These are phyloP conservation scores for Pantelozetes paolii DNA, from an alignment of 2,888 invertebrate species.

Conservation along the genomic window DNA sequence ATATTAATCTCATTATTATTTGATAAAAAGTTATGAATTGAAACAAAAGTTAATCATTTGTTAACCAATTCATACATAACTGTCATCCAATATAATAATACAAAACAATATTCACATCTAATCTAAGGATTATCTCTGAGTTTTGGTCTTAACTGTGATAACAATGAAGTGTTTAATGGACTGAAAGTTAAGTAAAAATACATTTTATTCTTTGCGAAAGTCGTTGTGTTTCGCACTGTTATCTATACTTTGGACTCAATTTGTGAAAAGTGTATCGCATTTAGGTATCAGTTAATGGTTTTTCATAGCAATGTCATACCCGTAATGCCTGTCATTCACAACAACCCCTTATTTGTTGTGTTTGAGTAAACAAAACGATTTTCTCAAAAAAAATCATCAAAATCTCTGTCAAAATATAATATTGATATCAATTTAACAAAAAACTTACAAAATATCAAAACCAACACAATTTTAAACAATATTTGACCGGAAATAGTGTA, in stretches of 20 bases:
- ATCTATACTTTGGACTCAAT: neutral
- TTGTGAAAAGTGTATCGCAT: neutral
- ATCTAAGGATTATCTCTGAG: constrained; percentile 1
- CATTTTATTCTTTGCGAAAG: neutral
- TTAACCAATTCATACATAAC: neutral
- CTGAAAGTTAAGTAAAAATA: neutral
- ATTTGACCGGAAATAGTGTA: too few relatives aligned
- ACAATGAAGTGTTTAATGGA: neutral
- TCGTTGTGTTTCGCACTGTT: neutral
- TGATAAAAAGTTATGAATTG: neutral
- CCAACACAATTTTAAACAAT: too few relatives aligned
- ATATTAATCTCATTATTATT: too few relatives aligned
- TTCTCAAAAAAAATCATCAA: too few relatives aligned
- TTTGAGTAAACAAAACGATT: neutral
- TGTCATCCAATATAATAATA: neutral
- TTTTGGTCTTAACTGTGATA: neutral
- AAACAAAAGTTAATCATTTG: neutral
- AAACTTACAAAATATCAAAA: too few relatives aligned
- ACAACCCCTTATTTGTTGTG: neutral
- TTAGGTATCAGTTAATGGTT: neutral
- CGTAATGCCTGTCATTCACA: neutral
- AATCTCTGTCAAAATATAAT: too few relatives aligned
- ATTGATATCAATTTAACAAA: too few relatives aligned
- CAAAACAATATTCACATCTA: constrained; percentile 12
- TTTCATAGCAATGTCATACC: neutral